A percentile compares a stretch with the other conserved stretches of the same genome.
Conservation (phyloP, 2,888 invertebrate genomes). For the Agrypnus murinus region DNA sequence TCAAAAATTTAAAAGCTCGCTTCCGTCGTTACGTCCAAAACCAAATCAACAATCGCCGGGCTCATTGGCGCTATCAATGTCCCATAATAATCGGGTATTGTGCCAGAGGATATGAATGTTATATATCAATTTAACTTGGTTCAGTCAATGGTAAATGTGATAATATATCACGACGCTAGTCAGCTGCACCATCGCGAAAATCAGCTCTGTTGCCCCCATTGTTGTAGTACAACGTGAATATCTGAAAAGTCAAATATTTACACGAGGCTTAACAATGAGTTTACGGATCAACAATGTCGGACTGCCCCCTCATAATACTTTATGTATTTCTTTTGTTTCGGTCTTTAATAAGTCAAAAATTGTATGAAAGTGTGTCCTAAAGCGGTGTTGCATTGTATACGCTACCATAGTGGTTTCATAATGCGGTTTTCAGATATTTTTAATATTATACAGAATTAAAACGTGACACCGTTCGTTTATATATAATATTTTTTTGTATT, state of each 20-base stretch:
- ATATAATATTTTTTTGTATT: too few species aligned
- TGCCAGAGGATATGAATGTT: conserved; percentile 62
- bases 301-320: conserved; percentile 20
- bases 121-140: conserved; percentile 64
- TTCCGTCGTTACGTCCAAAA: conserved; percentile 43
- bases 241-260: conserved; percentile 57
- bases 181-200: conserved; percentile 58
- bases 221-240: conserved; percentile 50
- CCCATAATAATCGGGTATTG: conserved; percentile 62
- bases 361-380: too few species aligned
- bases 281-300: conserved; percentile 49
- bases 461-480: too few species aligned
- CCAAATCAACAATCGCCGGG: conserved; percentile 57
- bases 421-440: too few species aligned
- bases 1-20: conserved; percentile 46
- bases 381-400: too few species aligned
- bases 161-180: conserved; percentile 62
- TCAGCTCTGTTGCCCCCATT: conserved; percentile 56
- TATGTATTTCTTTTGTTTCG: conserved; percentile 45
- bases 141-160: conserved; percentile 64
- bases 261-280: conserved; percentile 53
- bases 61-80: conserved; percentile 62
- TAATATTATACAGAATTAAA: too few species aligned
- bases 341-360: conserved; percentile 25
- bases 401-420: too few species aligned